These are phyloP conservation scores for Mythimna loreyi DNA, from an alignment of 2,888 invertebrate species.

Conservation along the genomic window DNA sequence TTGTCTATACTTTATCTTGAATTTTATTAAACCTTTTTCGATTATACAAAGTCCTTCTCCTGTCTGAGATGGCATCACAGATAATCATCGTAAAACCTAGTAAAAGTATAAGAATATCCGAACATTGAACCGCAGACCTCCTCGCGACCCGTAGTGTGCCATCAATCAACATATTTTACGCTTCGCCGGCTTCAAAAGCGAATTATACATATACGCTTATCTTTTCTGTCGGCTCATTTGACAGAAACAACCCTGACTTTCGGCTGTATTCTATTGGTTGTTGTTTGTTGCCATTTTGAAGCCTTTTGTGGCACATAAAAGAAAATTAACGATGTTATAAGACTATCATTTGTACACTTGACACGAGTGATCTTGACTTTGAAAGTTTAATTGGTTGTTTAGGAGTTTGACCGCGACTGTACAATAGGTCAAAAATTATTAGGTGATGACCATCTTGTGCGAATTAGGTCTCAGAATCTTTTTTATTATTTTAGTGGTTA, in stretches of 20 bases:
- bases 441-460: background rate
- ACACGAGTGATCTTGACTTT: conserved; percentile 36
- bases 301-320: conserved; percentile 46
- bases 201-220: conserved; percentile 56
- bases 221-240: conserved; percentile 49
- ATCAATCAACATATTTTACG: conserved; percentile 72
- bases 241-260: conserved; percentile 71
- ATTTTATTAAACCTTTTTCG: conserved; percentile 8
- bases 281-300: conserved; percentile 42
- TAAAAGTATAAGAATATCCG: conserved; percentile 54
- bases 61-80: conserved; percentile 44
- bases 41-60: conserved; percentile 40
- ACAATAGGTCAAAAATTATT: background rate
- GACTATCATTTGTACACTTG: conserved; percentile 18
- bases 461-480: background rate
- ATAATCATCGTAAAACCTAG: conserved; percentile 34
- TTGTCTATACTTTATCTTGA: background rate
- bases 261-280: conserved; percentile 64
- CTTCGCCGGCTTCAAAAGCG: conserved; percentile 59
- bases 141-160: conserved; percentile 48
- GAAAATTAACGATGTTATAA: conserved; percentile 49
- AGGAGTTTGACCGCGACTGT: conserved; percentile 31
- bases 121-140: conserved; percentile 73
- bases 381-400: conserved; percentile 32
- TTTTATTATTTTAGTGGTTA: background rate